phyloP scores from a whole-genome alignment of 1,140 invertebrate species.

The Tetramorium alpestre region DNA sequence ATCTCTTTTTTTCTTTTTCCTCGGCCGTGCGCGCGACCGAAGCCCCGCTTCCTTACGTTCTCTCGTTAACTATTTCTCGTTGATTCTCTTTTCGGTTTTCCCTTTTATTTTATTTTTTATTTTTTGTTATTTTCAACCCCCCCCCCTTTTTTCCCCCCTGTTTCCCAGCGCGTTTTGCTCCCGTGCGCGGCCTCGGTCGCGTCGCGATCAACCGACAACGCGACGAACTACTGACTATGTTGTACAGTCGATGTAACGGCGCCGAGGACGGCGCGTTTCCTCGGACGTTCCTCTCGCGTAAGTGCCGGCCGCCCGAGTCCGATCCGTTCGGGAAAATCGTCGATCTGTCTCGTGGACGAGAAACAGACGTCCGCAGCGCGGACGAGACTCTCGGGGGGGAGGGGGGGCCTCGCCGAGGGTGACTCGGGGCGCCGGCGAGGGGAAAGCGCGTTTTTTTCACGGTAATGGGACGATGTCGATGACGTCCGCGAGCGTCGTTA shows the following conservation, averaged over 20 bases:
- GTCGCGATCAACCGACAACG: conserved; percentile 4
- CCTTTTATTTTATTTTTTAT: neutral
- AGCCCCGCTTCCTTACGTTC: conserved; percentile 1
- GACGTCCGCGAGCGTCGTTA: conserved; percentile 7
- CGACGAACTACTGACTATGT: neutral
- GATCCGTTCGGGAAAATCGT: conserved; percentile 14
- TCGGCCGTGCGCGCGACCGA: conserved; percentile 32
- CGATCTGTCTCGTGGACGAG: conserved; percentile 34
- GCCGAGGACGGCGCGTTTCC: neutral
- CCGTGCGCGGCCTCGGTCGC: conserved; percentile 32
- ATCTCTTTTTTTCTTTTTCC: neutral
- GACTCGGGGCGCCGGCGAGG: neutral
- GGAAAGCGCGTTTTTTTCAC: too few relatives aligned
- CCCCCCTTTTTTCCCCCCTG: neutral
- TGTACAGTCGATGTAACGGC: conserved; percentile 52
- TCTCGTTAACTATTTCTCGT: neutral
- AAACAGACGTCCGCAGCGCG: conserved; percentile 20
- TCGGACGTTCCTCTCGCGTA: neutral
- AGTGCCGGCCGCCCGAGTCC: neutral
- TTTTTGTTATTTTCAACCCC: neutral
- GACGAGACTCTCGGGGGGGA: neutral
- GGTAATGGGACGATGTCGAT: too few relatives aligned
- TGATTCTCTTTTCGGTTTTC: neutral
- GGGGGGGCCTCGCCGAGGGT: neutral
- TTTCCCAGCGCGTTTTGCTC: neutral